Percentiles rank a stretch among this genome's conserved stretches.
Evolutionary conservation across 2,797 vertebrate species (phyloP).

Genomic region (Ctenopoma multispine): DNA sequence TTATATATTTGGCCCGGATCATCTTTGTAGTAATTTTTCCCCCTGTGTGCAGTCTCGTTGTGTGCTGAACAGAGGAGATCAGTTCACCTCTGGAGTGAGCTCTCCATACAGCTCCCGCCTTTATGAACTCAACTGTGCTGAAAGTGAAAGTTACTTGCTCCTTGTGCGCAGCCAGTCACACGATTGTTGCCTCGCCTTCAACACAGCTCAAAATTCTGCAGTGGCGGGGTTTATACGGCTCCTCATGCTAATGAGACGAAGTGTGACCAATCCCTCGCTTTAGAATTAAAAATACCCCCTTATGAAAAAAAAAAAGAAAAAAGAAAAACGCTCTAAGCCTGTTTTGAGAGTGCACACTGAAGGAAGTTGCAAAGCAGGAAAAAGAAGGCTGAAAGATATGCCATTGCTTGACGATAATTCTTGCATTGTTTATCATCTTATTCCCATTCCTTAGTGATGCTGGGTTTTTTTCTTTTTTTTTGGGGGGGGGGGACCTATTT

Average conservation of each 20-base stretch:
- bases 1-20: slow-evolving; percentile 55
- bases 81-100: slow-evolving; percentile 65
- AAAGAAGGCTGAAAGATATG: slow-evolving; percentile 43
- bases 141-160: slow-evolving; percentile 81
- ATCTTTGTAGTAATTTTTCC: slow-evolving; percentile 58
- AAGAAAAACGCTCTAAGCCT: slow-evolving; percentile 62
- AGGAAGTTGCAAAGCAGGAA: slow-evolving; percentile 61
- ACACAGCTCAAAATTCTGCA: slow-evolving; percentile 80
- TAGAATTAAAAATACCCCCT: slow-evolving; percentile 82
- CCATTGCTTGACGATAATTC: slow-evolving; percentile 67
- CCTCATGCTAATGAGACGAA: slow-evolving; percentile 90
- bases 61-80: slow-evolving; percentile 43
- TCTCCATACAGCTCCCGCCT: slow-evolving; percentile 71
- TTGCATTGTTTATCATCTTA: slow-evolving; percentile 64
- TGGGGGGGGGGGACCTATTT: too few relatives aligned
- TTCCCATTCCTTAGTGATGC: slow-evolving; percentile 52
- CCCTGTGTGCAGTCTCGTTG: slow-evolving; percentile 57
- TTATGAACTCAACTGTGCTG: slow-evolving; percentile 68
- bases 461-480: slow-evolving; percentile 20
- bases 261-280: slow-evolving; percentile 83
- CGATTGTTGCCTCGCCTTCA: slow-evolving; percentile 81
- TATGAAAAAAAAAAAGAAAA: slow-evolving; percentile 36
- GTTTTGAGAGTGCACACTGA: slow-evolving; percentile 72
- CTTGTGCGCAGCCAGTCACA: slow-evolving; percentile 72
- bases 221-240: slow-evolving; percentile 88